phyloP scores from a whole-genome alignment of 2,113 vertebrate genomes.

The Corydoras sp. region DNA sequence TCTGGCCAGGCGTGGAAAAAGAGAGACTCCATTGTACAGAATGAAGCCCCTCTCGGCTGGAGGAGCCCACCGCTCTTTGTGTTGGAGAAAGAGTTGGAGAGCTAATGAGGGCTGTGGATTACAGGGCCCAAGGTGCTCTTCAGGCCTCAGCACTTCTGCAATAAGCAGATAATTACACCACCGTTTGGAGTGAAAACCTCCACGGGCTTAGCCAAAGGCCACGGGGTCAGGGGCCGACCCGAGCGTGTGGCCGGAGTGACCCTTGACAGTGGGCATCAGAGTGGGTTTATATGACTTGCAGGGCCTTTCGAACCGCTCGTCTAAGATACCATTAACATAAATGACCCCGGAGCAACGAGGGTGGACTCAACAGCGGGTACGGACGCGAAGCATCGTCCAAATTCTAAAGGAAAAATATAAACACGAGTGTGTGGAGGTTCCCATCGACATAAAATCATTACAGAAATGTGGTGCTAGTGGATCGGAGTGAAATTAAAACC shows the following conservation, averaged over 20 bases:
- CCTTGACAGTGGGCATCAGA: conserved; percentile 35
- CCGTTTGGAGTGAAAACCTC: conserved; percentile 35
- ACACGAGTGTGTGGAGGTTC: too few species aligned
- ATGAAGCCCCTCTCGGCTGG: conserved; percentile 40
- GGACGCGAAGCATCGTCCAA: too few species aligned
- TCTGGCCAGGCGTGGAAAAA: conserved; percentile 29
- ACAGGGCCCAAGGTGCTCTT: conserved; percentile 37
- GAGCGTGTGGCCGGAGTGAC: conserved; percentile 44
- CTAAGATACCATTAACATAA: conserved; percentile 21
- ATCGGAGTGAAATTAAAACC: too few species aligned
- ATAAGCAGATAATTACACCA: conserved; percentile 42
- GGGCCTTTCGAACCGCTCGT: conserved; percentile 29
- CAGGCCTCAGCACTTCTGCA: conserved; percentile 33
- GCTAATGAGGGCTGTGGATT: conserved; percentile 47
- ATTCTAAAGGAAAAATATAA: neutral
- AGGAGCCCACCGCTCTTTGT: conserved; percentile 39
- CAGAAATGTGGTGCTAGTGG: too few species aligned
- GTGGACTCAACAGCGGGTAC: neutral
- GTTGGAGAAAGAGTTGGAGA: conserved; percentile 38
- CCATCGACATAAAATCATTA: too few species aligned
- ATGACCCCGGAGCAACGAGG: conserved; percentile 17
- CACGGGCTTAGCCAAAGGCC: conserved; percentile 34
- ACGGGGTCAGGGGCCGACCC: conserved; percentile 44
- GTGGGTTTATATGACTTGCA: conserved; percentile 36
- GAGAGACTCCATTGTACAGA: conserved; percentile 33